These are phyloP conservation scores for Rhimphoctona megacephalus DNA, from an alignment of 2,888 invertebrate genomes.

Conservation along the genomic window DNA sequence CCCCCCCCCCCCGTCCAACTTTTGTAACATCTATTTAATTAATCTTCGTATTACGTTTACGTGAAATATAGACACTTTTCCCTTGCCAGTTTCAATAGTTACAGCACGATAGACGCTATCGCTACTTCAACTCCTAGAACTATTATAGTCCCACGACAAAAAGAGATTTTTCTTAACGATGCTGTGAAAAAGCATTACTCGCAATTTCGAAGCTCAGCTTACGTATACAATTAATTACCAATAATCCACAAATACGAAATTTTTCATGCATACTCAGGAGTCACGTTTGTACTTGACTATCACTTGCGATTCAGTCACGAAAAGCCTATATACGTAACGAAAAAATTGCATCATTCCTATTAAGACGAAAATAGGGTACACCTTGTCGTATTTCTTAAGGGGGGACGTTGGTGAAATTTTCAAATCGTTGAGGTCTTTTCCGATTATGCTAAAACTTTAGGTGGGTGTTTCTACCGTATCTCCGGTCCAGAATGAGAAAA, in stretches of 20 bases:
- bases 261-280: not conserved
- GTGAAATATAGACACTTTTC: conserved; percentile 29
- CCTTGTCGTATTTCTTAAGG: not conserved
- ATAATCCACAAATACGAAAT: conserved; percentile 38
- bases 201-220: conserved; percentile 52
- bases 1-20: conserved; percentile 3
- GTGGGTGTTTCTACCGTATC: too few relatives aligned
- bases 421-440: too few relatives aligned
- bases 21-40: conserved; percentile 41
- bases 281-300: conserved; percentile 14
- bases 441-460: too few relatives aligned
- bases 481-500: too few relatives aligned
- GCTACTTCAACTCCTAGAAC: conserved; percentile 57
- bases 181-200: conserved; percentile 82
- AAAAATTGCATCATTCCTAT: not conserved
- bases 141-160: conserved; percentile 36
- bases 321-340: conserved; percentile 11
- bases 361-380: not conserved
- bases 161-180: conserved; percentile 49
- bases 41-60: conserved; percentile 21
- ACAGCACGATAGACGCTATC: conserved; percentile 68
- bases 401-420: too few relatives aligned
- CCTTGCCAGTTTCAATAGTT: conserved; percentile 59
- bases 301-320: conserved; percentile 19
- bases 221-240: conserved; percentile 22